Conservation (phyloP, 1,140 invertebrate species). For the Trichomalopsis sarcophagae region DNA sequence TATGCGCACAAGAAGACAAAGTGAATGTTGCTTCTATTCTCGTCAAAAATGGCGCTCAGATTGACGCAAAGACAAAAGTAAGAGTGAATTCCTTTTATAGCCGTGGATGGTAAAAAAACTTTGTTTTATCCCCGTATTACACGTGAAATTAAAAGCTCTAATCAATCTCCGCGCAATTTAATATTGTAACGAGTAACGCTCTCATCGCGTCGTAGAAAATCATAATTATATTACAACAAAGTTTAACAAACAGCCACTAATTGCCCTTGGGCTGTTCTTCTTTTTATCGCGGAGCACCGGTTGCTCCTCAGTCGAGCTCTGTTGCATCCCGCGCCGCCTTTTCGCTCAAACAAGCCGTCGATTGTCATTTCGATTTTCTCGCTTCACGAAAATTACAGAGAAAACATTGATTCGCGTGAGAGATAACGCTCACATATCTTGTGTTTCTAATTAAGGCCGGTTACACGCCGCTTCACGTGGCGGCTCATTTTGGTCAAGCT, state of each 20-base stretch:
- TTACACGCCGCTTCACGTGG: slow-evolving; percentile 97
- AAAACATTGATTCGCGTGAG: slow-evolving; percentile 34
- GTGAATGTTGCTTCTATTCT: slow-evolving; percentile 91
- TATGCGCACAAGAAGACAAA: slow-evolving; percentile 94
- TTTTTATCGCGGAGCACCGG: not conserved
- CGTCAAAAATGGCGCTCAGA: slow-evolving; percentile 86
- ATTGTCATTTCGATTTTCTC: slow-evolving; percentile 21
- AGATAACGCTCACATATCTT: slow-evolving; percentile 36
- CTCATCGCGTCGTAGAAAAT: not conserved
- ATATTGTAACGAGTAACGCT: not conserved
- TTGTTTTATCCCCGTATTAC: not conserved
- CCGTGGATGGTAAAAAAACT: not conserved
- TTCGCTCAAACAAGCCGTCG: not conserved
- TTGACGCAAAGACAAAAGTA: slow-evolving; percentile 88
- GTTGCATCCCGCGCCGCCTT: not conserved
- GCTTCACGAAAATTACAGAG: slow-evolving; percentile 9
- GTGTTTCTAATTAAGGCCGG: slow-evolving; percentile 80
- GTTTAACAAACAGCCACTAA: slow-evolving; percentile 13
- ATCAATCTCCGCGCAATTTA: not conserved
- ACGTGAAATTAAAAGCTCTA: not conserved
- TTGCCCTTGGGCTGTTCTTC: slow-evolving; percentile 16
- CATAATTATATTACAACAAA: slow-evolving; percentile 35
- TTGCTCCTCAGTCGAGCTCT: not conserved
- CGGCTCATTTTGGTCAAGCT: slow-evolving; percentile 96
- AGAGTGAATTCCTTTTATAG: slow-evolving; percentile 10